Evolutionary conservation across 1,140 invertebrate genomes (phyloP).

Genomic region (Solenopsis fugax): DNA sequence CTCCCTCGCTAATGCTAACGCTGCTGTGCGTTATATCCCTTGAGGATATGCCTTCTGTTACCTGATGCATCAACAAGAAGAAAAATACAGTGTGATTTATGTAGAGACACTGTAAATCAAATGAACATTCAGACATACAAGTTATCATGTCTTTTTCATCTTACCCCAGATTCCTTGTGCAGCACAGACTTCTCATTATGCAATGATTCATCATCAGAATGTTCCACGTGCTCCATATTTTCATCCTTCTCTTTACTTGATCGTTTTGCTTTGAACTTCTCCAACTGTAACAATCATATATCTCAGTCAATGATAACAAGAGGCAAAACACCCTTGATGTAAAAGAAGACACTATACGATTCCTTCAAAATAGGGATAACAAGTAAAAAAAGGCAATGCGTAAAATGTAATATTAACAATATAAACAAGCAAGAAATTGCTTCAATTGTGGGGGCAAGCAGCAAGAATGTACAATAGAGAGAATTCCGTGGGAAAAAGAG

Average conservation of each 20-base stretch:
- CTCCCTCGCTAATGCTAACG: constrained; percentile 85
- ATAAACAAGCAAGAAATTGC: neutral
- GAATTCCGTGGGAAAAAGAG: neutral
- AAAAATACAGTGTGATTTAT: neutral
- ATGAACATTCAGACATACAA: neutral
- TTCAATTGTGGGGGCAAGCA: neutral
- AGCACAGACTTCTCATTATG: constrained; percentile 76
- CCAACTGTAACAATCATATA: constrained; percentile 72
- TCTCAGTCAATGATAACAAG: neutral
- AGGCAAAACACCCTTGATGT: constrained; percentile 25
- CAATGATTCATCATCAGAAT: constrained; percentile 79
- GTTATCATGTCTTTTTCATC: constrained; percentile 34
- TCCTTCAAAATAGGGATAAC: neutral
- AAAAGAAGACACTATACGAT: neutral
- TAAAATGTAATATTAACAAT: neutral
- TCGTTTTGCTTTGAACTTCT: constrained; percentile 76
- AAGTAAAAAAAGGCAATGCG: neutral
- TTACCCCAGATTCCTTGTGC: constrained; percentile 74
- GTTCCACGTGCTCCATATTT: constrained; percentile 63
- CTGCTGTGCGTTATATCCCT: constrained; percentile 81
- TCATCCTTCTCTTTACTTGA: constrained; percentile 49
- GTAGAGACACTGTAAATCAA: neutral
- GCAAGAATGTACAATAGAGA: neutral
- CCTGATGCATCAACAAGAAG: constrained; percentile 61
- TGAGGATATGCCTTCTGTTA: constrained; percentile 77